Conservation (phyloP, 2,113 vertebrate genomes). For the Alethe castanea region DNA sequence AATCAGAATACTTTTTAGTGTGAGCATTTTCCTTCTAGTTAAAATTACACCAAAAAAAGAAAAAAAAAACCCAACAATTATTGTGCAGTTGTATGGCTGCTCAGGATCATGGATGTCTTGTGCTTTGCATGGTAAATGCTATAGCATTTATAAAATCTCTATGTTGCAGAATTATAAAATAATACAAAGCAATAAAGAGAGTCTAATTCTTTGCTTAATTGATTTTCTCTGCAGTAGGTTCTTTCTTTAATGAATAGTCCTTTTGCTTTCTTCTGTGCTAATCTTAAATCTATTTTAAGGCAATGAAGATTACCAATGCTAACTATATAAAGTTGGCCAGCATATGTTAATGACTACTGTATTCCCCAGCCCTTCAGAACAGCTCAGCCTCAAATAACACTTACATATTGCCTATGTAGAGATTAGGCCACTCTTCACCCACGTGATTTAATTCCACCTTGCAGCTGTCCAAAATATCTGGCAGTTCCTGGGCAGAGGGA, state of each 20-base stretch:
- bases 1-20: neutral
- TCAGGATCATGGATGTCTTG: neutral
- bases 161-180: neutral
- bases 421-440: slow-evolving; percentile 80
- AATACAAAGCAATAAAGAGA: neutral
- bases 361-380: neutral
- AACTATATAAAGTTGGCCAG: neutral
- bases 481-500: slow-evolving; percentile 74
- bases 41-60: neutral
- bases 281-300: slow-evolving; percentile 14
- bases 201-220: neutral
- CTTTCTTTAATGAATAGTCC: neutral
- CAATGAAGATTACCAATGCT: neutral
- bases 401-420: slow-evolving; percentile 78
- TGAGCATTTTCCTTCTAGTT: neutral
- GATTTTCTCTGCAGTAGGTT: neutral
- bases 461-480: slow-evolving; percentile 79
- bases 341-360: neutral
- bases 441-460: slow-evolving; percentile 73
- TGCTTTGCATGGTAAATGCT: neutral
- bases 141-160: neutral
- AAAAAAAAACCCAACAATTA: neutral
- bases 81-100: neutral
- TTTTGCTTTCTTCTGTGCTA: slow-evolving; percentile 1
- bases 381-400: slow-evolving; percentile 52